phyloP scores from a whole-genome alignment of 2,113 vertebrate species.

The Todiramphus saurophagus region DNA sequence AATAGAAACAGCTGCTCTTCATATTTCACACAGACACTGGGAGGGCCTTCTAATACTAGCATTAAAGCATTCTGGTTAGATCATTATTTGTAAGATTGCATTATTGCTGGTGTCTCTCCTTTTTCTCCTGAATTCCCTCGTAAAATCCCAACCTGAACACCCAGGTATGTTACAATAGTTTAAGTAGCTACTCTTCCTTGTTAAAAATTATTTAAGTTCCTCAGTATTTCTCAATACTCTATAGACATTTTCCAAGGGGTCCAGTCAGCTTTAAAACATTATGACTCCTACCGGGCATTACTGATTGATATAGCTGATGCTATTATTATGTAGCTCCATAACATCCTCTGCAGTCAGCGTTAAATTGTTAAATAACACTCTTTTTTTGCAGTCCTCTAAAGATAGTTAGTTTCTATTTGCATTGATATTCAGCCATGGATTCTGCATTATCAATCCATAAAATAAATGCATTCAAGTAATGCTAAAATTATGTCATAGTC shows the following conservation, averaged over 20 bases:
- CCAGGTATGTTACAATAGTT: neutral
- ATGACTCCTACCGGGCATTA: neutral
- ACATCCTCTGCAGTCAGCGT: constrained; percentile 44
- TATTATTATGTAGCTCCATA: constrained; percentile 22
- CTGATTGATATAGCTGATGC: neutral
- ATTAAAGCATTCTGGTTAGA: neutral
- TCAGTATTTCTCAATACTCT: neutral
- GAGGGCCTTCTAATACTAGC: neutral
- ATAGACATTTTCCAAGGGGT: neutral
- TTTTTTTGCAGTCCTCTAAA: constrained; percentile 44
- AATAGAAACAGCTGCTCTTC: neutral
- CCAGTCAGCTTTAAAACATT: neutral
- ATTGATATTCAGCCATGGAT: constrained; percentile 29
- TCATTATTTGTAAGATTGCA: neutral
- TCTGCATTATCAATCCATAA: constrained; percentile 45
- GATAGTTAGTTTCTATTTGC: constrained; percentile 18
- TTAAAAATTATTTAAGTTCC: neutral
- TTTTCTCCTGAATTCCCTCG: neutral
- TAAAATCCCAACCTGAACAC: neutral
- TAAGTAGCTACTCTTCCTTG: neutral
- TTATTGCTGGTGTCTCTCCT: neutral
- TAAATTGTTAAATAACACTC: constrained; percentile 55
- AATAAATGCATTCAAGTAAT: constrained; percentile 44
- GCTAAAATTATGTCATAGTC: constrained; percentile 28
- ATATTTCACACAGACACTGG: neutral